These are phyloP conservation scores for Oreotragus oreotragus DNA, from an alignment of 2,113 vertebrate species.

Conservation along the genomic window DNA sequence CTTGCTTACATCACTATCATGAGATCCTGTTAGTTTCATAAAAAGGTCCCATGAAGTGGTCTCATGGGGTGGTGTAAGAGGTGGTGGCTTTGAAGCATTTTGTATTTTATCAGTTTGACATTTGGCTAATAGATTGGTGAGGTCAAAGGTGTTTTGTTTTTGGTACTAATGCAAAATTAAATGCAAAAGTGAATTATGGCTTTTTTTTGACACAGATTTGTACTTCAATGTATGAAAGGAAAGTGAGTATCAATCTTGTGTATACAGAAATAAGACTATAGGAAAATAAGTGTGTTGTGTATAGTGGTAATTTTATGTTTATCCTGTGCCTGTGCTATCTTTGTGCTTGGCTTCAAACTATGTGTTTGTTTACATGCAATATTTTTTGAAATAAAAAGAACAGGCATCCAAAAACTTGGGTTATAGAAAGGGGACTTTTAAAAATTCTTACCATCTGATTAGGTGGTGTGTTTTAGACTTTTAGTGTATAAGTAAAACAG, in stretches of 20 bases:
- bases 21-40: neutral
- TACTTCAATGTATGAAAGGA: neutral
- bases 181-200: neutral
- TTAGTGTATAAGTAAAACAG: neutral
- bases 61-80: accelerated
- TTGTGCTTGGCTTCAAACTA: slow-evolving; percentile 36
- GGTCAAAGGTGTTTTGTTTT: neutral
- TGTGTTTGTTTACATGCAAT: neutral
- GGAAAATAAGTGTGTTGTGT: neutral
- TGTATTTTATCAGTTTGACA: accelerated
- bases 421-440: neutral
- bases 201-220: slow-evolving; percentile 14
- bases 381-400: slow-evolving; percentile 55
- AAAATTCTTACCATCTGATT: neutral
- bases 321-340: neutral
- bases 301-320: neutral
- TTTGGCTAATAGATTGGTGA: neutral
- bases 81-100: too few relatives aligned
- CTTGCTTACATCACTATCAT: neutral
- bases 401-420: neutral
- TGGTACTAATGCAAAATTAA: neutral
- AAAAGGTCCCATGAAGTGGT: neutral
- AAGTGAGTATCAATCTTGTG: neutral
- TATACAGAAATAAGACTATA: neutral
- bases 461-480: neutral